Conservation (phyloP, 2,888 invertebrate species). For the Macaria liturata region DNA sequence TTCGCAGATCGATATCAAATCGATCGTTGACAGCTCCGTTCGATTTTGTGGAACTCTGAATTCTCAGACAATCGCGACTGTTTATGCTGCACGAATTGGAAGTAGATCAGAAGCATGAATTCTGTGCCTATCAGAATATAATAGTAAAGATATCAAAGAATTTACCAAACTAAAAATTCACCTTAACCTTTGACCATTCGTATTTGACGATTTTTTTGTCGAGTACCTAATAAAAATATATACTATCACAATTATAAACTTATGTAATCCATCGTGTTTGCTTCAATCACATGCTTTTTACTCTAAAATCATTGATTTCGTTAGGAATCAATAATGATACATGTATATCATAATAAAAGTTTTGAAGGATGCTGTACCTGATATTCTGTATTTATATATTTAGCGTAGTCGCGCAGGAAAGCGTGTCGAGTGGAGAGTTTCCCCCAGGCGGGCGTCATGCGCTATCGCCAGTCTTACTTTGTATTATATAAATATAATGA, state of each 20-base stretch:
- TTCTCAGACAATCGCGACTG: slow-evolving; percentile 2
- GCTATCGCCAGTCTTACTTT: slow-evolving; percentile 33
- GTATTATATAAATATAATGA: slow-evolving; percentile 13
- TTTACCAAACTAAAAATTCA: too few relatives aligned
- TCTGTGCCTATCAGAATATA: slow-evolving; percentile 9
- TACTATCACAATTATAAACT: too few relatives aligned
- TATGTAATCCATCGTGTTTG: too few relatives aligned
- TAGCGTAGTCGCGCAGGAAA: slow-evolving; percentile 38
- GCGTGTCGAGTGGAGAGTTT: slow-evolving; percentile 50
- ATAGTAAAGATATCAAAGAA: too few relatives aligned
- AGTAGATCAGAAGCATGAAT: slow-evolving; percentile 26
- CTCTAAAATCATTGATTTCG: too few relatives aligned
- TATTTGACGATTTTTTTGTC: too few relatives aligned
- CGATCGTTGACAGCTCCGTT: slow-evolving; percentile 1
- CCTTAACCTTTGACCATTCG: too few relatives aligned
- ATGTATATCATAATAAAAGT: too few relatives aligned
- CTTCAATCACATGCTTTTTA: too few relatives aligned
- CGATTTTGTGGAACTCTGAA: slow-evolving; percentile 1
- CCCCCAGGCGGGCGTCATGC: slow-evolving; percentile 42
- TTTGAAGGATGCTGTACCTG: too few relatives aligned
- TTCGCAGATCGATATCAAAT: slow-evolving; percentile 10
- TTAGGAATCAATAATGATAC: too few relatives aligned
- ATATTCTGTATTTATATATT: neutral
- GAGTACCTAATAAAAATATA: too few relatives aligned
- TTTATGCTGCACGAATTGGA: slow-evolving; percentile 21